phyloP scores from a whole-genome alignment of 1,140 invertebrate genomes.

The Elymnias hypermnestra region DNA sequence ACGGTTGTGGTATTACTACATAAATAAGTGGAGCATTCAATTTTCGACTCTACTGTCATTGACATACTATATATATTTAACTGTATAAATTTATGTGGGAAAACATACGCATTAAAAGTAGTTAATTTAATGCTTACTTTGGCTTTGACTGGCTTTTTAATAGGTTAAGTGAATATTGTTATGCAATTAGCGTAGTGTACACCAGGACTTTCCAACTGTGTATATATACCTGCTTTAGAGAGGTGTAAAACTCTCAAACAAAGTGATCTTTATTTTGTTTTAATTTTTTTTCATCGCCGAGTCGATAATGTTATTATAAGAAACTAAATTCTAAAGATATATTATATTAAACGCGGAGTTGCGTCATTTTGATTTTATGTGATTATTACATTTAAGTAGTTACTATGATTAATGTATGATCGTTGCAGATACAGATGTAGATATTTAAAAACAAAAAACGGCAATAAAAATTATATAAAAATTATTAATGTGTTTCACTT shows the following conservation, averaged over 20 bases:
- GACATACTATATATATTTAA: conserved; percentile 21
- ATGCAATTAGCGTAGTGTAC: conserved; percentile 13
- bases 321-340: conserved; percentile 43
- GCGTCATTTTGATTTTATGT: conserved; percentile 50
- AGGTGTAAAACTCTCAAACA: conserved; percentile 21
- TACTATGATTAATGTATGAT: conserved; percentile 44
- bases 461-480: conserved; percentile 59
- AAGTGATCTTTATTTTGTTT: conserved; percentile 31
- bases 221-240: conserved; percentile 18
- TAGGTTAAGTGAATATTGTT: conserved; percentile 24
- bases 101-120: conserved; percentile 69
- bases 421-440: conserved; percentile 53
- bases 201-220: conserved; percentile 10
- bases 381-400: conserved; percentile 54
- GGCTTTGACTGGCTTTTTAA: conserved; percentile 23
- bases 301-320: conserved; percentile 27
- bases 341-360: conserved; percentile 19
- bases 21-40: conserved; percentile 15
- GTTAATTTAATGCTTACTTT: conserved; percentile 49
- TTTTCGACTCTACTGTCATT: conserved; percentile 18
- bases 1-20: conserved; percentile 22
- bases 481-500: conserved; percentile 22
- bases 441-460: conserved; percentile 46
- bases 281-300: conserved; percentile 22
- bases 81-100: conserved; percentile 58